Evolutionary conservation across 2,888 invertebrate species (phyloP).

Genomic region (Adelphocoris suturalis): DNA sequence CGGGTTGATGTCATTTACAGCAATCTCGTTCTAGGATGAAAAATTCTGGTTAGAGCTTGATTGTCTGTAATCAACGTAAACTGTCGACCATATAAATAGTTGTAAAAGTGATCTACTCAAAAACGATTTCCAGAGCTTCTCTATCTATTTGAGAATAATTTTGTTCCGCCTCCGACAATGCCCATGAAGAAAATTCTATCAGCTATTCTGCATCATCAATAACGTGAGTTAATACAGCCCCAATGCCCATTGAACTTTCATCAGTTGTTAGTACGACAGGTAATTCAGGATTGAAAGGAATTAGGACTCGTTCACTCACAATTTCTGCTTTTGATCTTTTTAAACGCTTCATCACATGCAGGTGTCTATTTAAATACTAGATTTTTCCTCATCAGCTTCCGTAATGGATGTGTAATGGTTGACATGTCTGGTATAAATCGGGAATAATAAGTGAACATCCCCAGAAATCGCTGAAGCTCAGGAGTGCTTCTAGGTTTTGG

Average conservation of each 20-base stretch:
- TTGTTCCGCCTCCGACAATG: constrained; percentile 77
- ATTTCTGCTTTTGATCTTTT: background rate
- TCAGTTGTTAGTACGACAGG: constrained; percentile 73
- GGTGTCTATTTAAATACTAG: background rate
- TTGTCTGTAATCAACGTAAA: constrained; percentile 70
- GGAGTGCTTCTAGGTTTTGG: background rate
- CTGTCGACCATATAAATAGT: constrained; percentile 51
- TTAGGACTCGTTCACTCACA: constrained; percentile 72
- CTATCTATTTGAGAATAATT: constrained; percentile 74
- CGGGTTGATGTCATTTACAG: constrained; percentile 67
- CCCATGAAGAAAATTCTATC: constrained; percentile 72
- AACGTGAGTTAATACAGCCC: constrained; percentile 70
- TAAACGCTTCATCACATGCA: background rate
- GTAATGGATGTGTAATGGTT: background rate
- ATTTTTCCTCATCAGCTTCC: background rate
- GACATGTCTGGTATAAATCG: background rate
- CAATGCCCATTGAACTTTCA: constrained; percentile 72
- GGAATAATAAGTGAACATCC: background rate
- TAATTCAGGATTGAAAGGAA: constrained; percentile 74
- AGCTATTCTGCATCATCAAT: constrained; percentile 69
- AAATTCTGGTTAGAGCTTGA: constrained; percentile 67
- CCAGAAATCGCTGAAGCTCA: background rate
- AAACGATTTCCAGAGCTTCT: constrained; percentile 73
- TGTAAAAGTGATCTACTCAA: constrained; percentile 47
- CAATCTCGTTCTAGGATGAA: constrained; percentile 43